Evolutionary conservation across 2,888 invertebrate species (phyloP).

Genomic region (Polymixis lichenea): DNA sequence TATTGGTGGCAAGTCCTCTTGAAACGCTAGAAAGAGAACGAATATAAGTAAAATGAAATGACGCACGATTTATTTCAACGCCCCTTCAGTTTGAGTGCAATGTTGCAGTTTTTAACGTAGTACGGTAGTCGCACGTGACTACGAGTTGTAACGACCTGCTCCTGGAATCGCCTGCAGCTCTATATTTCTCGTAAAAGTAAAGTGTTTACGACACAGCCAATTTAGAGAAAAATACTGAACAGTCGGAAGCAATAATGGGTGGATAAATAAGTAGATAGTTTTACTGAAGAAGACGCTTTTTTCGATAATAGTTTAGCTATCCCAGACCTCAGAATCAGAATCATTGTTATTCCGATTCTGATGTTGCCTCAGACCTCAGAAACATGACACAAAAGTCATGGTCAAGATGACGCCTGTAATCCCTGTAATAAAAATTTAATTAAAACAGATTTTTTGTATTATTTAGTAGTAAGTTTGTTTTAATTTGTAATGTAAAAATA

Average conservation of each 20-base stretch:
- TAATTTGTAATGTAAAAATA: too few relatives aligned
- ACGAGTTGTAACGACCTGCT: slow-evolving; percentile 45
- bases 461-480: too few relatives aligned
- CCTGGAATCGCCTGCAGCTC: slow-evolving; percentile 29
- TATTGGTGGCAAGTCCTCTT: slow-evolving; percentile 41
- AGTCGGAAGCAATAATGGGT: slow-evolving; percentile 13
- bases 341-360: too few relatives aligned
- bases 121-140: slow-evolving; percentile 59
- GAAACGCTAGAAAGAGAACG: slow-evolving; percentile 10
- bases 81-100: slow-evolving; percentile 43
- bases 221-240: slow-evolving; percentile 31
- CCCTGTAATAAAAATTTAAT: too few relatives aligned
- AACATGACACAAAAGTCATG: background rate
- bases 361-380: too few relatives aligned
- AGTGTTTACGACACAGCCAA: slow-evolving; percentile 56
- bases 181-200: slow-evolving; percentile 56
- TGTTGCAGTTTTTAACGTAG: slow-evolving; percentile 65
- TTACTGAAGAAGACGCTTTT: background rate
- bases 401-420: background rate
- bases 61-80: slow-evolving; percentile 46
- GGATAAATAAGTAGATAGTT: slow-evolving; percentile 8
- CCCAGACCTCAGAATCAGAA: too few relatives aligned
- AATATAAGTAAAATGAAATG: slow-evolving; percentile 37
- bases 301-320: background rate
- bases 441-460: too few relatives aligned